Conservation (phyloP, 2,113 vertebrate species). For the Dicrurus megarhynchus region DNA sequence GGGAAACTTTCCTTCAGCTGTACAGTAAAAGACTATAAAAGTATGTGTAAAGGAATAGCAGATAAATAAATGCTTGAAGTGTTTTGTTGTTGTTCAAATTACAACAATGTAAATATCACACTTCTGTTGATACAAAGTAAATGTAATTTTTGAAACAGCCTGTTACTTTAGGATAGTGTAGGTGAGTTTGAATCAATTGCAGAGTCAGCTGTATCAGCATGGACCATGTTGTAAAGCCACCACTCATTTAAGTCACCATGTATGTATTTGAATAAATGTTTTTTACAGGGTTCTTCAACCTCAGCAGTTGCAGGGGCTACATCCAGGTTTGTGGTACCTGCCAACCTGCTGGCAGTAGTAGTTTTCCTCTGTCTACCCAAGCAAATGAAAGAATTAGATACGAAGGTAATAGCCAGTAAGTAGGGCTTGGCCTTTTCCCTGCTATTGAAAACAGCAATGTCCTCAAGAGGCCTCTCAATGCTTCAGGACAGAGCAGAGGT, state of each 20-base stretch:
- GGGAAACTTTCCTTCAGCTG: not conserved
- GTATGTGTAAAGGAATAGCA: not conserved
- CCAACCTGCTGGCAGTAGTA: not conserved
- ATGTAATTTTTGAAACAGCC: not conserved
- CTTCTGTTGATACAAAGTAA: not conserved
- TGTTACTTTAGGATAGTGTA: not conserved
- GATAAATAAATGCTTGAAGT: not conserved
- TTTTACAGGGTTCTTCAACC: not conserved
- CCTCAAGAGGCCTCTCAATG: not conserved
- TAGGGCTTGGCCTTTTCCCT: not conserved
- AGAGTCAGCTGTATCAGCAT: not conserved
- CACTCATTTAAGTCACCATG: not conserved
- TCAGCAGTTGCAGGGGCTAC: not conserved
- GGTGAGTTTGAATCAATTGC: not conserved
- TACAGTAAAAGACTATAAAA: not conserved
- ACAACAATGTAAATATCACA: not conserved
- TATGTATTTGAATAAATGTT: not conserved
- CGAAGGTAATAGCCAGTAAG: not conserved
- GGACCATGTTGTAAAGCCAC: not conserved
- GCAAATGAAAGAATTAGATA: not conserved
- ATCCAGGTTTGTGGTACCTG: not conserved
- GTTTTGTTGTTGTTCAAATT: not conserved
- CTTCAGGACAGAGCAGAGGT: not conserved
- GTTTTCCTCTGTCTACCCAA: not conserved
- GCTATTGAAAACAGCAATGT: rapidly evolving